A percentile compares a stretch with the other conserved stretches of the same genome.
phyloP scores from a whole-genome alignment of 1,140 invertebrate genomes.

The Drosophila truncata region DNA sequence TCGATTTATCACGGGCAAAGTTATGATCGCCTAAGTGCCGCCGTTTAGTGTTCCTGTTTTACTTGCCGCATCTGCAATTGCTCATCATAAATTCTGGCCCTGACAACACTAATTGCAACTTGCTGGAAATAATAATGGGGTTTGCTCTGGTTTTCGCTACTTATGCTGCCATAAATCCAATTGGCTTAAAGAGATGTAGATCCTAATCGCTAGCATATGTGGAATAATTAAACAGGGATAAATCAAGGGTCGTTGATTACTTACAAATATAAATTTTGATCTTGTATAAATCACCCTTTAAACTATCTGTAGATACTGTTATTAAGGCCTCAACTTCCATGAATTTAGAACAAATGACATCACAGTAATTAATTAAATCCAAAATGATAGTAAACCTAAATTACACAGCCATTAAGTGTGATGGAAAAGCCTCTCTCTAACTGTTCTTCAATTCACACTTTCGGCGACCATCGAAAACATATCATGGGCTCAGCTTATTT shows the following conservation, averaged over 20 bases:
- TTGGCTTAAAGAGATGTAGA: conserved; percentile 3
- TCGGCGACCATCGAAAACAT: conserved; percentile 13
- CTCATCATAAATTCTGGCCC: conserved; percentile 63
- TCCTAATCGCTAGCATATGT: conserved; percentile 8
- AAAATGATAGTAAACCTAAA: background rate
- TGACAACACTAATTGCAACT: conserved; percentile 71
- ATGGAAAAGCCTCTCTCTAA: conserved; percentile 3
- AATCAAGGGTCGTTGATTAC: background rate
- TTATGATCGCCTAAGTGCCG: conserved; percentile 77
- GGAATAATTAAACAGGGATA: background rate
- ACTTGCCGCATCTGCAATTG: conserved; percentile 46
- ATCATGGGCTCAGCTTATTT: conserved; percentile 2
- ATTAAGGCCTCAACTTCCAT: background rate
- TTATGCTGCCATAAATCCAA: conserved; percentile 25
- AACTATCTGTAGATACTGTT: background rate
- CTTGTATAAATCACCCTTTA: background rate
- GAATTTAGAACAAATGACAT: background rate
- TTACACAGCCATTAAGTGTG: conserved; percentile 2
- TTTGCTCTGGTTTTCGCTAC: conserved; percentile 18
- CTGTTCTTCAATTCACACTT: conserved; percentile 32
- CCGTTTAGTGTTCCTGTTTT: conserved; percentile 64
- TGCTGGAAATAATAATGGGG: conserved; percentile 22
- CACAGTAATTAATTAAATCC: background rate
- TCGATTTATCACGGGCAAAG: conserved; percentile 75
- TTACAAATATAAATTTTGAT: background rate